phyloP scores from a whole-genome alignment of 1,140 invertebrate species.

The Potamilus streckersoni region DNA sequence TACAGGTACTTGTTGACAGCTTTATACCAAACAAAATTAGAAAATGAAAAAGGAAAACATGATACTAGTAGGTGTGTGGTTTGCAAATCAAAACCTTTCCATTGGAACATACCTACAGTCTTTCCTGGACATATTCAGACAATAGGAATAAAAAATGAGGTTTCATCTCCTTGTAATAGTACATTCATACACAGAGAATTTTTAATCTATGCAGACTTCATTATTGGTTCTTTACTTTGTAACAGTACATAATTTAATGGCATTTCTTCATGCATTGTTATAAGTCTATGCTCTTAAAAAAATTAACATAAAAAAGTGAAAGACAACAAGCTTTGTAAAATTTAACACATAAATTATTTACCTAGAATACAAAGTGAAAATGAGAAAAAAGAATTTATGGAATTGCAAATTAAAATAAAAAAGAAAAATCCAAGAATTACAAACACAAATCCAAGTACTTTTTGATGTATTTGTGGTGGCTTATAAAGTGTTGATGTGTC shows the following conservation, averaged over 20 bases:
- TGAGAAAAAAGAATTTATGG: too few relatives aligned
- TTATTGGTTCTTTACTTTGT: conserved; percentile 15
- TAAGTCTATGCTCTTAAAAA: too few relatives aligned
- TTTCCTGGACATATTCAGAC: conserved; percentile 5
- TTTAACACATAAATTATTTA: too few relatives aligned
- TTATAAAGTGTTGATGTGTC: too few relatives aligned
- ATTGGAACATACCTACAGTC: conserved; percentile 19
- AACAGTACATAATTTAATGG: conserved; percentile 19
- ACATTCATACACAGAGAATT: conserved; percentile 11
- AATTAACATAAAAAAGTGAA: too few relatives aligned
- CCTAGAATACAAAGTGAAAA: too few relatives aligned
- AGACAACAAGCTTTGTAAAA: too few relatives aligned
- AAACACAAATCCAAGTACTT: too few relatives aligned
- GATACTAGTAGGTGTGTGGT: conserved; percentile 20
- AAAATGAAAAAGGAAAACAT: conserved; percentile 25
- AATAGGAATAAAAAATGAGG: not conserved
- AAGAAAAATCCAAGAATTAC: too few relatives aligned
- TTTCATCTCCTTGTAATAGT: conserved; percentile 2
- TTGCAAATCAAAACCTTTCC: conserved; percentile 25
- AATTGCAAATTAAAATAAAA: too few relatives aligned
- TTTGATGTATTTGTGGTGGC: too few relatives aligned
- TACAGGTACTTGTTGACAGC: too few relatives aligned
- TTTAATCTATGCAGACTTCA: conserved; percentile 22
- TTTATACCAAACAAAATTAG: conserved; percentile 13
- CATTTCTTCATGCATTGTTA: not conserved